Percentiles rank a stretch among this genome's conserved stretches.
These are phyloP conservation scores for Parelbella ahira DNA, from an alignment of 2,888 invertebrate genomes.

Conservation along the genomic window DNA sequence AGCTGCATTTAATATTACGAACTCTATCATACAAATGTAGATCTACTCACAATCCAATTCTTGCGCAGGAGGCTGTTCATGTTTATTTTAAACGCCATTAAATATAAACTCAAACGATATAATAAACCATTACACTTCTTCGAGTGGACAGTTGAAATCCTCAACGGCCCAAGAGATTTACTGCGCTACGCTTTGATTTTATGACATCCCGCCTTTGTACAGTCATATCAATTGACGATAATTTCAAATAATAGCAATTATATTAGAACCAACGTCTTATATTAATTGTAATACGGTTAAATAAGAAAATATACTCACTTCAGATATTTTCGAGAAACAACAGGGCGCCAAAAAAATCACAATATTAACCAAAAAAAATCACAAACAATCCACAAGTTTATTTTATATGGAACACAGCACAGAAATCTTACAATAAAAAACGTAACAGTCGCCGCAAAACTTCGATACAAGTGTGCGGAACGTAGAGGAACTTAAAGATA, in stretches of 20 bases:
- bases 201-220: conserved; percentile 49
- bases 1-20: no score
- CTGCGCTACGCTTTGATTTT: conserved; percentile 69
- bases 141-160: conserved; percentile 69
- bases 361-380: conserved; percentile 48
- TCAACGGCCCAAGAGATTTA: conserved; percentile 65
- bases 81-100: conserved; percentile 22
- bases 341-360: conserved; percentile 36
- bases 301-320: conserved; percentile 62
- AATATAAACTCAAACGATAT: conserved; percentile 49
- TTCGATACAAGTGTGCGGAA: conserved; percentile 26
- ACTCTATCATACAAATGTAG: no score
- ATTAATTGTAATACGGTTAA: no score
- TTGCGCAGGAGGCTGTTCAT: conserved; percentile 11
- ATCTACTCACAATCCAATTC: no score
- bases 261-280: conserved; percentile 1
- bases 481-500: conserved; percentile 42
- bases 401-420: conserved; percentile 42
- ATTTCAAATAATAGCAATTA: conserved; percentile 40
- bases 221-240: conserved; percentile 48
- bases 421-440: conserved; percentile 31
- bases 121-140: conserved; percentile 57
- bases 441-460: conserved; percentile 25
- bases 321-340: conserved; percentile 43
- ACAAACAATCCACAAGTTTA: conserved; percentile 72